Base-by-base conservation (phyloP, 1,140 invertebrate genomes). In the Tigriopus japonicus region DNA sequence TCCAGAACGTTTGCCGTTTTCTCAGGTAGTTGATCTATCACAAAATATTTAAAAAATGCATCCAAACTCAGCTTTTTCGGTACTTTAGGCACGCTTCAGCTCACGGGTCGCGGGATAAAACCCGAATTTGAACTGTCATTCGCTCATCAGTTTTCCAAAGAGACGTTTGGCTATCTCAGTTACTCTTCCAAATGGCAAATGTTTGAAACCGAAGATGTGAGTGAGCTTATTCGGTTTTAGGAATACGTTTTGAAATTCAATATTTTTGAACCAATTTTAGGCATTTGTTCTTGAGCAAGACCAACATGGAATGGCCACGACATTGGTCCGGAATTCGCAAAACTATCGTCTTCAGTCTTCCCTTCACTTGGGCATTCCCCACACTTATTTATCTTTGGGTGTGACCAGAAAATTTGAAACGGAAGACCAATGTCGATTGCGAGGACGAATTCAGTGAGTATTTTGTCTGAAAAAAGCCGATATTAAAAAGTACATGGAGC, bases 161-260 rank as follows among this genome's bases (percentile, higher is more conserved):
- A 87, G 68, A 84, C 85, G 0, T 80, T 89, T 42, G 89, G 89
- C 24, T 88, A 90, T 67, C 70, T 94, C 10, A 87, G 86, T 0
- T 35, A 35, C 9, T 35, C 28, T 35, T 35, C 28, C 28, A 35
- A 35, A 35, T 35, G 28, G 28, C 28, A 35, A 35, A 35, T 35
- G 28, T 35, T 35, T 35, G 28, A 35, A 35, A 35, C 28, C 28
- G 28, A 35, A 35, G 28, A 35, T 9, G 28, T 35, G 9, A 35
- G 28, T n/a, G n/a, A n/a, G n/a, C n/a, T n/a, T n/a, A n/a, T n/a
- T n/a, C n/a, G n/a, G n/a, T n/a, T n/a, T n/a, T n/a, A n/a, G n/a
- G n/a, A n/a, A n/a, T n/a, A 35, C 9, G 28, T 35, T 35, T 35
- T 9, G 9, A 35, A 35, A 5, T 35, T 35, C 28, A 3, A 3